Conservation (phyloP, 2,797 vertebrate genomes). For the Melanotaenia maccullochi region DNA sequence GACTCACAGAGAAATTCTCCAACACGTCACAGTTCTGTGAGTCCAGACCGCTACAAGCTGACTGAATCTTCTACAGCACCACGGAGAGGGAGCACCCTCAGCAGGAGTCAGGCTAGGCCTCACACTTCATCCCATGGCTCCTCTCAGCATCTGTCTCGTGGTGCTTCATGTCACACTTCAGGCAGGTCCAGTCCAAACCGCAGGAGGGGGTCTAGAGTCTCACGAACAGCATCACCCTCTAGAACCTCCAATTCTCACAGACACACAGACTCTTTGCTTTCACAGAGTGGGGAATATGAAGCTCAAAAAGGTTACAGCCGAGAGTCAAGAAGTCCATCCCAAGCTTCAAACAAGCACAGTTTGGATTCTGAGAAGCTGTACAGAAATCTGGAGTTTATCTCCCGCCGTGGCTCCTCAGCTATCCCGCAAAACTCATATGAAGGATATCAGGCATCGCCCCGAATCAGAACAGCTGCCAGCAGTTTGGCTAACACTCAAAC, state of each 20-base stretch:
- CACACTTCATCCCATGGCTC: constrained; percentile 60
- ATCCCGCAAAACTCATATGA: constrained; percentile 56
- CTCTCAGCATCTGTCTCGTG: constrained; percentile 65
- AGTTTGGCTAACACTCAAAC: constrained; percentile 58
- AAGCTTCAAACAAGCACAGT: constrained; percentile 78
- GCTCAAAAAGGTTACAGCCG: constrained; percentile 23
- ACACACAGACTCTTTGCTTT: constrained; percentile 48
- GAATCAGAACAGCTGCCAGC: constrained; percentile 58
- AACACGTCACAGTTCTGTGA: constrained; percentile 77
- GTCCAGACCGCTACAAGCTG: constrained; percentile 74
- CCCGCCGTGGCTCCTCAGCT: constrained; percentile 66
- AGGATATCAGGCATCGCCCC: constrained; percentile 61
- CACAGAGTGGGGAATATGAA: constrained; percentile 51
- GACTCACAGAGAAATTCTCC: constrained; percentile 77
- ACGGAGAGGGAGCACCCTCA: constrained; percentile 64
- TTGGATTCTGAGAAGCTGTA: constrained; percentile 84
- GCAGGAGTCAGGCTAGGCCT: constrained; percentile 61
- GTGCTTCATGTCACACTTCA: constrained; percentile 73
- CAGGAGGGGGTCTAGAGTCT: constrained; percentile 63
- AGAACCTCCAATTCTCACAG: constrained; percentile 59
- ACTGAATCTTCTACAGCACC: constrained; percentile 50
- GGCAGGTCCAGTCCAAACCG: constrained; percentile 76
- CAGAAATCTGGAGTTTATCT: constrained; percentile 82
- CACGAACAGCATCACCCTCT: constrained; percentile 61
- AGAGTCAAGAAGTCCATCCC: constrained; percentile 66